Evolutionary conservation across 2,888 invertebrate genomes (phyloP).

Genomic region (Megamerina dolium): DNA sequence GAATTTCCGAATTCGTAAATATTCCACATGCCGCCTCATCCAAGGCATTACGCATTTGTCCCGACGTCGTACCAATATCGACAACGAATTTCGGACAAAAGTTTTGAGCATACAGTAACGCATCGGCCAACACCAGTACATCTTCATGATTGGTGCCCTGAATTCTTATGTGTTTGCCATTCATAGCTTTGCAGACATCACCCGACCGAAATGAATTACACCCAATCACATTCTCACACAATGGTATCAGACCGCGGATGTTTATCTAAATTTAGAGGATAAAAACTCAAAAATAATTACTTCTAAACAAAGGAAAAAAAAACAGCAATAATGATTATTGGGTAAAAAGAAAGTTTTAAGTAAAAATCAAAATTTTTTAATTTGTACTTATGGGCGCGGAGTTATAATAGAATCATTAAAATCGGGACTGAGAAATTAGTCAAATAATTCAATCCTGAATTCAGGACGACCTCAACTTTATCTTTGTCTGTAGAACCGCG

Average conservation of each 20-base stretch:
- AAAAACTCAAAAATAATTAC: background rate
- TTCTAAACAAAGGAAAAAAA: background rate
- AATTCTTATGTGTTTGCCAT: constrained; percentile 67
- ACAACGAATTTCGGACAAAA: constrained; percentile 66
- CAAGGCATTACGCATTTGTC: constrained; percentile 57
- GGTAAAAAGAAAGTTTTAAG: background rate
- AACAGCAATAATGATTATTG: background rate
- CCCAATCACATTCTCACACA: constrained; percentile 74
- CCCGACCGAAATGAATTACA: constrained; percentile 71
- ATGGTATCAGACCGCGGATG: constrained; percentile 66
- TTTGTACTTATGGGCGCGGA: too few species aligned
- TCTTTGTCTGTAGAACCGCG: too few species aligned
- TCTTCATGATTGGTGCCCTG: constrained; percentile 74
- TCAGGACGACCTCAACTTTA: too few species aligned
- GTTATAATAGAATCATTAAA: too few species aligned
- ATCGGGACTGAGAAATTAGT: too few species aligned
- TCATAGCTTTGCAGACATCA: constrained; percentile 67
- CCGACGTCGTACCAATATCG: constrained; percentile 72
- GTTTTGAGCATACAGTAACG: constrained; percentile 67
- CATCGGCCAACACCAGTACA: constrained; percentile 68
- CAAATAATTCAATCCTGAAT: too few species aligned
- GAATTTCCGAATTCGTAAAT: constrained; percentile 63
- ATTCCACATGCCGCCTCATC: constrained; percentile 65
- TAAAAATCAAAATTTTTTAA: too few species aligned
- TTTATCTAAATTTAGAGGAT: constrained; percentile 52